phyloP scores from a whole-genome alignment of 2,797 vertebrate genomes.

The Acanthiza pusilla region DNA sequence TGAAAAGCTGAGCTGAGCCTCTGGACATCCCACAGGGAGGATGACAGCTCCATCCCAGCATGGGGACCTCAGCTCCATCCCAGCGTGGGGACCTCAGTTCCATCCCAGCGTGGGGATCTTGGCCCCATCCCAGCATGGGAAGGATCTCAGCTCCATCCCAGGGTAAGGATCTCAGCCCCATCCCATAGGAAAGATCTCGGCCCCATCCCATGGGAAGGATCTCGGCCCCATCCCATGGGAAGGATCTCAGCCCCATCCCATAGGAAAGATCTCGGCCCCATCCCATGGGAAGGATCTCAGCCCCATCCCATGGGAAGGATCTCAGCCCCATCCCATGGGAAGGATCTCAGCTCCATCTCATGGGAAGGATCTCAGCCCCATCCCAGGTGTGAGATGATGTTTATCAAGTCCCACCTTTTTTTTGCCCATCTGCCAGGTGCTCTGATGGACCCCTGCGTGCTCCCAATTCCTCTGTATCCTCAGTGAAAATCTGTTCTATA shows the following conservation, averaged over 20 bases:
- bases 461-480: background rate
- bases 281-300: background rate
- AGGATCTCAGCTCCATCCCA: no score
- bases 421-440: background rate
- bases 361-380: background rate
- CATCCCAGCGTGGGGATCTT: no score
- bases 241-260: no score
- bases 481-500: rapidly evolving
- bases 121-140: no score
- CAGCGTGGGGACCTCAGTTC: rapidly evolving
- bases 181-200: no score
- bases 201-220: no score
- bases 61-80: background rate
- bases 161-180: no score
- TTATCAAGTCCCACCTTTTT: background rate
- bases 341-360: background rate
- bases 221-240: no score
- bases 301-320: background rate
- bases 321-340: no score
- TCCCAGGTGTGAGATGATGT: rapidly evolving
- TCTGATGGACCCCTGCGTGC: rapidly evolving
- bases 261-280: no score
- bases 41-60: background rate
- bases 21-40: rapidly evolving
- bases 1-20: background rate